Percentiles rank a stretch among this genome's conserved stretches.
Evolutionary conservation across 2,888 invertebrate species (phyloP).

Genomic region (Philereme vetulata): DNA sequence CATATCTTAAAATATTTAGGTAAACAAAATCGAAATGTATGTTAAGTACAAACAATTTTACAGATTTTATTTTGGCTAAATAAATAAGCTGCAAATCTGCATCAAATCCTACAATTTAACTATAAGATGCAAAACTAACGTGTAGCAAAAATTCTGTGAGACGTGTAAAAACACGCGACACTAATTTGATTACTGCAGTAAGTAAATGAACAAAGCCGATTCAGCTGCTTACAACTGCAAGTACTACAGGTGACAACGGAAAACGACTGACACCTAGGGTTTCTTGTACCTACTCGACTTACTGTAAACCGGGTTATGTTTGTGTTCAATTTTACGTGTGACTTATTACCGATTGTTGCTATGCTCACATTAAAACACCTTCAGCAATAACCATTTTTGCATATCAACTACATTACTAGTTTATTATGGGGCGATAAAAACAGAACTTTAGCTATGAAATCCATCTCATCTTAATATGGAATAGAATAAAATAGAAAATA

Average conservation of each 20-base stretch:
- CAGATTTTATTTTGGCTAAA: too few relatives aligned
- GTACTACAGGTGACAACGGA: conserved; percentile 38
- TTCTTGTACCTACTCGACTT: conserved; percentile 56
- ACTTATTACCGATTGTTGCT: neutral
- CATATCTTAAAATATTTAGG: too few relatives aligned
- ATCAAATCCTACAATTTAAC: too few relatives aligned
- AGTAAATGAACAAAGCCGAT: conserved; percentile 74
- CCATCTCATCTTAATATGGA: too few relatives aligned
- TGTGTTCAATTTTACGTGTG: neutral
- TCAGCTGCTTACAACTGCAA: conserved; percentile 56
- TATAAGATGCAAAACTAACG: too few relatives aligned
- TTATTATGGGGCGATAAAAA: too few relatives aligned
- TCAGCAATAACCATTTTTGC: neutral
- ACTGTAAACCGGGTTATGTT: conserved; percentile 39
- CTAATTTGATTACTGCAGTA: conserved; percentile 70
- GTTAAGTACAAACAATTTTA: too few relatives aligned
- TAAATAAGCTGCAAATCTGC: too few relatives aligned
- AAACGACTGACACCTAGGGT: conserved; percentile 73
- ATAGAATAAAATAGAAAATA: too few relatives aligned
- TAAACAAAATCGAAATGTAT: too few relatives aligned
- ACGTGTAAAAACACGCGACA: conserved; percentile 41
- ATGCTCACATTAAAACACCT: neutral
- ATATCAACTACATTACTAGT: neutral
- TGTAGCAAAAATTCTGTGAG: conserved; percentile 5
- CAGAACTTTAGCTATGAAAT: too few relatives aligned